phyloP scores from a whole-genome alignment of 2,888 invertebrate species.

The Strigamia transsilvanica region DNA sequence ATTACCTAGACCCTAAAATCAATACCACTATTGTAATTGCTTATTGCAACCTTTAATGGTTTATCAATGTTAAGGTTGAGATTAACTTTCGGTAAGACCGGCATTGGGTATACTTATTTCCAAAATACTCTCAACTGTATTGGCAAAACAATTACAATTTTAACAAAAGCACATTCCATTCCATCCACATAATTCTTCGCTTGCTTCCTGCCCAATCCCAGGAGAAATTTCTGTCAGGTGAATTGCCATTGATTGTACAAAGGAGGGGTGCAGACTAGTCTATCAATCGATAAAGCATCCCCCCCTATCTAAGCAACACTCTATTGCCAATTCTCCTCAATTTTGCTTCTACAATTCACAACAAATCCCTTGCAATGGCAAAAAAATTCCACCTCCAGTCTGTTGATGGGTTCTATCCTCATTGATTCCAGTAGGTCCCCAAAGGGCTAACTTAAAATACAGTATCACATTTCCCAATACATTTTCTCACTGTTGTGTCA shows the following conservation, averaged over 20 bases:
- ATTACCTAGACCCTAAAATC: no score
- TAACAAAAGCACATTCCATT: not conserved
- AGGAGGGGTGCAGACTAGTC: not conserved
- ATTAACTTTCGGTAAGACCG: no score
- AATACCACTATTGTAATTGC: no score
- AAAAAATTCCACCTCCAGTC: constrained; percentile 5
- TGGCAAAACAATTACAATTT: not conserved
- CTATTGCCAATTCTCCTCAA: not conserved
- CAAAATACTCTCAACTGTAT: no score
- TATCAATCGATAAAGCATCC: not conserved
- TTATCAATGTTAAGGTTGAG: no score
- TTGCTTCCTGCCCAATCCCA: not conserved
- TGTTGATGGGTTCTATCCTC: not conserved
- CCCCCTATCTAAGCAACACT: not conserved
- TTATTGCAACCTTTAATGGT: no score
- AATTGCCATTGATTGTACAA: not conserved
- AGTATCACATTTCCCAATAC: no score
- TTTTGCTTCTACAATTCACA: not conserved
- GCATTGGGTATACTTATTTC: no score
- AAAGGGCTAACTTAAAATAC: no score
- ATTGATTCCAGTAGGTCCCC: not conserved
- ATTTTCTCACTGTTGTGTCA: no score
- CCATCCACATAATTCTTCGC: not conserved
- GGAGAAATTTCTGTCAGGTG: not conserved
- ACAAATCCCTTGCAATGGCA: not conserved